These are phyloP conservation scores for Fragum sueziense DNA, from an alignment of 2,888 invertebrate genomes.

Conservation along the genomic window DNA sequence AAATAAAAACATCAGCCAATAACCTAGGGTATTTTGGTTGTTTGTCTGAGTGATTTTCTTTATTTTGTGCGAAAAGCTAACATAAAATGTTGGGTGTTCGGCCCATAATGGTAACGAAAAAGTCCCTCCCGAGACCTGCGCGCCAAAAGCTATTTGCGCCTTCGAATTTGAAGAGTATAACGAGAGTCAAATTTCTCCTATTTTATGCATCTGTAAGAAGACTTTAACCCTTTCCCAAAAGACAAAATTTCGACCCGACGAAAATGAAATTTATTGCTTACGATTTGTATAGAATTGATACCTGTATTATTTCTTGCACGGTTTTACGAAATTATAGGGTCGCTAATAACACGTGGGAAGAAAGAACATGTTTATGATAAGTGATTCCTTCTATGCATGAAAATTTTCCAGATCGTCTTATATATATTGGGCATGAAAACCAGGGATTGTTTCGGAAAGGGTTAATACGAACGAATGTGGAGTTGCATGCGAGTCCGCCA, in stretches of 20 bases:
- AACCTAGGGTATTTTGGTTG: slow-evolving; percentile 39
- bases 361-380: not conserved
- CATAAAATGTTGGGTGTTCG: slow-evolving; percentile 55
- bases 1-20: slow-evolving; percentile 56
- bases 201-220: slow-evolving; percentile 60
- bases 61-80: slow-evolving; percentile 66
- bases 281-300: not conserved
- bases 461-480: slow-evolving; percentile 36
- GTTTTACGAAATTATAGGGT: too few species aligned
- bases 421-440: not conserved
- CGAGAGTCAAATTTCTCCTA: slow-evolving; percentile 49
- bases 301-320: too few species aligned
- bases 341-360: not conserved
- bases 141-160: slow-evolving; percentile 63
- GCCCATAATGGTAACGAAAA: slow-evolving; percentile 42
- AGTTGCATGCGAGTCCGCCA: slow-evolving; percentile 56
- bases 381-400: not conserved
- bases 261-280: not conserved
- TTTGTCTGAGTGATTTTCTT: slow-evolving; percentile 60
- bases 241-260: not conserved
- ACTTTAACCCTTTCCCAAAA: slow-evolving; percentile 6
- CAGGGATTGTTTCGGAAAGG: not conserved
- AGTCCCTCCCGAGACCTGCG: slow-evolving; percentile 33
- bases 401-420: not conserved
- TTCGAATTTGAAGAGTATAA: slow-evolving; percentile 48